Conservation (phyloP, 1,140 invertebrate species). For the Physella acuta region DNA sequence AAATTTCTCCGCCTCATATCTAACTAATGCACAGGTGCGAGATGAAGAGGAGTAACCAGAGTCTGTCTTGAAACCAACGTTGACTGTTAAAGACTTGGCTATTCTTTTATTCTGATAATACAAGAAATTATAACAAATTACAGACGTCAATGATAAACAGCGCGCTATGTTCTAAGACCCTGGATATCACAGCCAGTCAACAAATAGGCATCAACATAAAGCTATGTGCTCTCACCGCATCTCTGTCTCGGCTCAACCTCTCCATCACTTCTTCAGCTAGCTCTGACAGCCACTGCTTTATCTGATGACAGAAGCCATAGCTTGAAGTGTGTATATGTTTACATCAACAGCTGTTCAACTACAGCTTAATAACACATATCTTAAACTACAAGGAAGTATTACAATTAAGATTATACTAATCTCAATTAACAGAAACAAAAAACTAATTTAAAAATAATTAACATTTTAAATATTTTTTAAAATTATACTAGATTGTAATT, state of each 20-base stretch:
- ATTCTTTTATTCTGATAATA: constrained; percentile 55
- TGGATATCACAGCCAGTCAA: constrained; percentile 6
- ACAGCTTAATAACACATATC: too few species aligned
- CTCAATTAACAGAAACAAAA: too few species aligned
- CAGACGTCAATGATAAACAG: too few species aligned
- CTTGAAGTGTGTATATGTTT: too few species aligned
- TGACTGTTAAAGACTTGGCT: constrained; percentile 57
- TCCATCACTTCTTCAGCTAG: constrained; percentile 81
- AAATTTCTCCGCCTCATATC: constrained; percentile 58
- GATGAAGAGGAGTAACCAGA: constrained; percentile 41
- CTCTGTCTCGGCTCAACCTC: constrained; percentile 76
- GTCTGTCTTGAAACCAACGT: constrained; percentile 37
- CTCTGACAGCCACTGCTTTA: constrained; percentile 77
- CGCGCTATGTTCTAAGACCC: too few species aligned
- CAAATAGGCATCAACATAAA: not conserved
- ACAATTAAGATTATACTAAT: too few species aligned
- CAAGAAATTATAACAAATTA: constrained; percentile 16
- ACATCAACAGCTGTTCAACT: too few species aligned
- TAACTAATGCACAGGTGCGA: constrained; percentile 51
- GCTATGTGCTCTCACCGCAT: constrained; percentile 48
- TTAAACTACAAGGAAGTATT: too few species aligned
- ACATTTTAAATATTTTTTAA: not conserved
- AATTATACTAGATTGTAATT: not conserved
- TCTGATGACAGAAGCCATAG: too few species aligned
- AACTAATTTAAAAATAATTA: not conserved